Conservation (phyloP, 2,888 invertebrate genomes). For the Eueremaeus valkanovi region DNA sequence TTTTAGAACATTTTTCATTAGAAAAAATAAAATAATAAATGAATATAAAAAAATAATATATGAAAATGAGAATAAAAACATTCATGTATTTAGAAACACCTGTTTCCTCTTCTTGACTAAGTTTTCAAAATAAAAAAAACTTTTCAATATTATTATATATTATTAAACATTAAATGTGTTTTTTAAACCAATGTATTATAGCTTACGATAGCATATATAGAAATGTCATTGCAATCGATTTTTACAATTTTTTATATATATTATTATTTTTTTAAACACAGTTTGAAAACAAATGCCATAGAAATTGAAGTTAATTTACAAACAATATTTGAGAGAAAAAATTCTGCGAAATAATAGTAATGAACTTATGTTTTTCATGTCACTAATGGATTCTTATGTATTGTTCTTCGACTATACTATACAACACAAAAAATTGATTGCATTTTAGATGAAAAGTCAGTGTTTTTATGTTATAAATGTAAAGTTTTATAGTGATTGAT, state of each 20-base stretch:
- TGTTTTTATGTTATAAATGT: background rate
- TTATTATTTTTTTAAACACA: background rate
- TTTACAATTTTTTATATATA: background rate
- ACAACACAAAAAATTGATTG: conserved; percentile 7
- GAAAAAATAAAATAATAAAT: background rate
- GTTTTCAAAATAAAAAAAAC: conserved; percentile 23
- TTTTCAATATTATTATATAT: conserved; percentile 11
- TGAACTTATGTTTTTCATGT: conserved; percentile 11
- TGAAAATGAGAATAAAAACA: conserved; percentile 25
- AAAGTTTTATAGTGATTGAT: conserved; percentile 20
- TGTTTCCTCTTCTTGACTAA: conserved; percentile 35
- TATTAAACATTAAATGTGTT: background rate
- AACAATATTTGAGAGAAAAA: conserved; percentile 2
- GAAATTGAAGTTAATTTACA: background rate
- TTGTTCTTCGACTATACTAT: background rate
- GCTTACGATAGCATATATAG: background rate
- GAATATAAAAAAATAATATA: background rate
- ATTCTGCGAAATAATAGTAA: conserved; percentile 3
- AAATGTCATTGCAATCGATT: conserved; percentile 20
- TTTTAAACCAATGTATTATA: background rate
- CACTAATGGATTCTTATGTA: conserved; percentile 4
- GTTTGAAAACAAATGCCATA: conserved; percentile 14
- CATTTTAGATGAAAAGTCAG: background rate
- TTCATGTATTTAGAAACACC: conserved; percentile 31
- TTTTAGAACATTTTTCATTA: conserved; percentile 29